Percentiles rank a stretch among this genome's conserved stretches.
These are phyloP conservation scores for Saturnia pavonia DNA, from an alignment of 2,888 invertebrate species.

Conservation along the genomic window DNA sequence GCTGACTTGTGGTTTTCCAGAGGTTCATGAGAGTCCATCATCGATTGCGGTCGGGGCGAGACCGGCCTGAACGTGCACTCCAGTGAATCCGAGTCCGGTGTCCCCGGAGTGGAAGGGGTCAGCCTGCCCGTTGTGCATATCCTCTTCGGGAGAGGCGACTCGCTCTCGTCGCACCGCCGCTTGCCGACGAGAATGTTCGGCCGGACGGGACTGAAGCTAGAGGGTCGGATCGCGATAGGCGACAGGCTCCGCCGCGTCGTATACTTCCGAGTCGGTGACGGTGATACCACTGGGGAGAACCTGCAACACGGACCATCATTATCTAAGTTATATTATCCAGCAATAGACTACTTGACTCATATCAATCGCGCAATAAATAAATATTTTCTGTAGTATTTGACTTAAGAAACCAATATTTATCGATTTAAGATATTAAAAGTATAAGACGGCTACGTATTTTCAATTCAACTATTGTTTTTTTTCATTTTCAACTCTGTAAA, in stretches of 20 bases:
- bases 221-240: conserved; percentile 92
- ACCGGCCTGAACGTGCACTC: conserved; percentile 79
- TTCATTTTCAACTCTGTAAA: no score
- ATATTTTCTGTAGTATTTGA: no score
- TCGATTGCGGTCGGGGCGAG: conserved; percentile 66
- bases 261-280: conserved; percentile 93
- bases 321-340: no score
- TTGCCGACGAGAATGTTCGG: conserved; percentile 80
- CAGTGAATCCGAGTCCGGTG: conserved; percentile 72
- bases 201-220: conserved; percentile 85
- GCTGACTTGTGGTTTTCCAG: conserved; percentile 60
- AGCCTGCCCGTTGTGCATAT: conserved; percentile 62
- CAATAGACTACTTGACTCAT: no score
- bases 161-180: conserved; percentile 84
- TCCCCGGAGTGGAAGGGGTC: conserved; percentile 69
- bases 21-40: conserved; percentile 53
- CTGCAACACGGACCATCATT: conserved; percentile 39
- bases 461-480: no score
- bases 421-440: no score
- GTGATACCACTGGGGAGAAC: conserved; percentile 85
- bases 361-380: no score
- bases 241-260: conserved; percentile 92
- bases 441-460: no score
- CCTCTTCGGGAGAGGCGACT: conserved; percentile 70
- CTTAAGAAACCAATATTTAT: no score